Evolutionary conservation across 37 sponge, comb jelly and placozoan genomes (phyloP).

Genomic region (Bolinopsis microptera): DNA sequence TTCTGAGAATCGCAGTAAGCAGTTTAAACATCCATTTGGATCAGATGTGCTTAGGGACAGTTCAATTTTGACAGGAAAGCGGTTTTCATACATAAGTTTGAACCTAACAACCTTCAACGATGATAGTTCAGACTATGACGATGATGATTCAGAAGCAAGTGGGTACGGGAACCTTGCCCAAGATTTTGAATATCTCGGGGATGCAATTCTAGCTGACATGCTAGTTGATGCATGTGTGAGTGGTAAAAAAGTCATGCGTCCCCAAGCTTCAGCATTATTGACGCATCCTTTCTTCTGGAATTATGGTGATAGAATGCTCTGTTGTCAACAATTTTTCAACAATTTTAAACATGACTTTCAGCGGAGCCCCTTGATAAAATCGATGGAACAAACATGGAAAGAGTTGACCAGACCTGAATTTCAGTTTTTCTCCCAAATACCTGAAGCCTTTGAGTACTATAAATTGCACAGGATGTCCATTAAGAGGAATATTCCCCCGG

Average conservation of each 20-base stretch:
- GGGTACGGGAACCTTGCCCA: not conserved
- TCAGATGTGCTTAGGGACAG: too few relatives aligned
- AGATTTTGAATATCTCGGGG: too few relatives aligned
- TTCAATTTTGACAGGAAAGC: too few relatives aligned
- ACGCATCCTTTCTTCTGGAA: conserved; percentile 22
- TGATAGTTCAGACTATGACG: too few relatives aligned
- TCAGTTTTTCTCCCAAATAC: not conserved
- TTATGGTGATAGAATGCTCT: not conserved
- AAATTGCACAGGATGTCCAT: too few relatives aligned
- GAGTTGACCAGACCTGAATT: not conserved
- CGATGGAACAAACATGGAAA: conserved; percentile 1
- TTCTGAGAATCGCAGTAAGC: too few relatives aligned
- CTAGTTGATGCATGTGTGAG: too few relatives aligned
- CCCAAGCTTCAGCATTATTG: not conserved
- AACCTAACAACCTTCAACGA: too few relatives aligned
- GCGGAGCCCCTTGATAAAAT: not conserved
- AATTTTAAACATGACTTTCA: not conserved
- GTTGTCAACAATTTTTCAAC: not conserved
- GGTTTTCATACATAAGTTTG: too few relatives aligned
- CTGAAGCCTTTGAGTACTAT: conserved; percentile 30
- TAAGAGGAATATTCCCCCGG: too few relatives aligned
- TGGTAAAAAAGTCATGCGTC: not conserved
- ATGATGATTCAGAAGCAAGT: not conserved
- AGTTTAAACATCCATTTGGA: too few relatives aligned
- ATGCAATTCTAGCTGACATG: too few relatives aligned